These are phyloP conservation scores for Leptonema lineaticorne DNA, from an alignment of 1,140 invertebrate species.

Conservation along the genomic window DNA sequence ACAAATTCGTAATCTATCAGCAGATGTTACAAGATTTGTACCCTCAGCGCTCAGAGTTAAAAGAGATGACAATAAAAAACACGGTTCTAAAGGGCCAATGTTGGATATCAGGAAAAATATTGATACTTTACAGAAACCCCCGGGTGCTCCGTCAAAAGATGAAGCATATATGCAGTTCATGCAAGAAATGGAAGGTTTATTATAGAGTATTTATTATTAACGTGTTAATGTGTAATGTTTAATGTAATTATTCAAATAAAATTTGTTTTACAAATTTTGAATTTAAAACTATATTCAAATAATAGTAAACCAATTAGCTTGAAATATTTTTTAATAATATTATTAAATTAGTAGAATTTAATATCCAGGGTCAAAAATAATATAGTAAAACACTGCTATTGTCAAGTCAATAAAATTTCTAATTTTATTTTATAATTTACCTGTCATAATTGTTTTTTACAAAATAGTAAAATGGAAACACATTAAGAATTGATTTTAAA, in stretches of 20 bases:
- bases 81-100: constrained; percentile 48
- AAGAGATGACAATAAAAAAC: constrained; percentile 69
- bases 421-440: too few species aligned
- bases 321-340: too few species aligned
- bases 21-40: constrained; percentile 93
- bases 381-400: too few species aligned
- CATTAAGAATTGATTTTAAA: too few species aligned
- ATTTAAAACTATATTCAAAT: too few species aligned
- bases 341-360: too few species aligned
- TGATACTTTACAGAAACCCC: constrained; percentile 33
- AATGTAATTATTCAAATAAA: neutral
- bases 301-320: too few species aligned
- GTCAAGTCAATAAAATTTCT: too few species aligned
- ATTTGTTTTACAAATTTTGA: constrained; percentile 2
- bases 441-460: too few species aligned
- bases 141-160: constrained; percentile 78
- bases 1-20: constrained; percentile 91
- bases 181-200: constrained; percentile 94
- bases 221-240: neutral
- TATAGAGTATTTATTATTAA: constrained; percentile 61
- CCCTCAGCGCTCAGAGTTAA: constrained; percentile 90
- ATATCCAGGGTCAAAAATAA: too few species aligned
- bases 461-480: too few species aligned
- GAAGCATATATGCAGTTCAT: constrained; percentile 98
- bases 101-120: constrained; percentile 45